Evolutionary conservation across 2,113 vertebrate species (phyloP).

Genomic region (Cyphomyrus plagiostoma): DNA sequence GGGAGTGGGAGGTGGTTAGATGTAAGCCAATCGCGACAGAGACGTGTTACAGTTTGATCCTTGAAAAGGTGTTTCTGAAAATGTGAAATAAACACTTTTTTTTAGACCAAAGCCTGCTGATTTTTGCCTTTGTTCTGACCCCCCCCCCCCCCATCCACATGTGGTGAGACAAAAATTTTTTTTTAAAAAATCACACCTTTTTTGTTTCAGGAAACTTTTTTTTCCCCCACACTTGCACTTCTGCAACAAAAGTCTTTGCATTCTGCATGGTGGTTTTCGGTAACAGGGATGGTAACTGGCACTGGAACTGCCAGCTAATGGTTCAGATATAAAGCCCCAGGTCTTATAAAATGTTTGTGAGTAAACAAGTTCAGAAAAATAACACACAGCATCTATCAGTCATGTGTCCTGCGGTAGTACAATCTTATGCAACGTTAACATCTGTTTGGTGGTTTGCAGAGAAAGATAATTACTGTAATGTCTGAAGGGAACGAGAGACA

Average conservation of each 20-base stretch:
- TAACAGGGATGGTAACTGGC: background rate
- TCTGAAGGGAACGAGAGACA: background rate
- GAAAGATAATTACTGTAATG: background rate
- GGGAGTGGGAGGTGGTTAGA: background rate
- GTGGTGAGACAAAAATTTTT: background rate
- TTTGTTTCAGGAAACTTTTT: background rate
- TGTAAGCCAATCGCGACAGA: background rate
- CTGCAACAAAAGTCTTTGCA: background rate
- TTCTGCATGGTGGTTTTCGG: background rate
- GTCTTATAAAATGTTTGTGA: background rate
- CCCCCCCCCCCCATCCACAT: background rate
- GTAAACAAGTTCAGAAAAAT: background rate
- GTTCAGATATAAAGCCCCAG: background rate
- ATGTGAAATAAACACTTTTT: background rate
- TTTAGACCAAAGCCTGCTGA: background rate
- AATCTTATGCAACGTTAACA: background rate
- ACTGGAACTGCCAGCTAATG: background rate
- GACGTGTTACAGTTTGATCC: background rate
- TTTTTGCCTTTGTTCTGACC: background rate
- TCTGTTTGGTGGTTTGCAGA: background rate
- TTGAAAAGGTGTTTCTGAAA: background rate
- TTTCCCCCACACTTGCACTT: background rate
- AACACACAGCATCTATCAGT: background rate
- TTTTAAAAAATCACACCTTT: background rate
- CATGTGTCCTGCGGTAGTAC: background rate